Base-by-base conservation (phyloP, 2,797 vertebrate genomes). In the Artibeus jamaicensis region DNA sequence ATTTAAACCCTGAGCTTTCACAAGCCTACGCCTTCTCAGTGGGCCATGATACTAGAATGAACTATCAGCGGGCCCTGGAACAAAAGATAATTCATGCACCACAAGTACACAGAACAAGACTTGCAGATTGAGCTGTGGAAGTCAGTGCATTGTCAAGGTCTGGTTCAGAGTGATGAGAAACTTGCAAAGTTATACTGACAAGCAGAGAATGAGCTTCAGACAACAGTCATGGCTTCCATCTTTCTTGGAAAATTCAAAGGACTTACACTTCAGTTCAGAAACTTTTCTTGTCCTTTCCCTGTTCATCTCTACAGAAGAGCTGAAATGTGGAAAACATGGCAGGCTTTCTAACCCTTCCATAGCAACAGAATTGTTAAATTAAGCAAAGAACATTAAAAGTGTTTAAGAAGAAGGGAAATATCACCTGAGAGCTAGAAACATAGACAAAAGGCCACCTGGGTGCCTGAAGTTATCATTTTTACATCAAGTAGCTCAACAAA, bases 241-340 rank as follows among this genome's bases (percentile, higher is more conserved):
- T 67, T 83, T 44, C 90, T 84, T 89, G 9, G 57, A 79, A 86
- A 94, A 86, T 68, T 89, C 70, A 89, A 86, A 83, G 22, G 74
- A 50, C 59, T 83, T 5, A 29, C 14, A 62, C 34, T 59, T 39
- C 34, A 24, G 65, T 90, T 85, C 32, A 9, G 57, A 62, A 82
- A 89, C 53, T 39, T n/a, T 14, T 29, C 53, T 88, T 74, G 94
- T 85, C n/a, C 89, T 68, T 78, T 44, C 44, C 81, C 74, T 32
- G 3, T 55, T 90, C 22, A 55, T 74, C 81, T 68, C 59, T 39
- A 16, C 6, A 76, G 46, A 88, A 50, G 34, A 85, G 34, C 53
- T 12, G 3, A 0, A 0, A 8, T 15, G 6, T 86, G n/a, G 62
- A 39, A 86, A 67, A 86, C 14, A 12, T 9, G 19, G n/a, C 39